Conservation (phyloP, 2,888 invertebrate species). For the Gordius sp. region DNA sequence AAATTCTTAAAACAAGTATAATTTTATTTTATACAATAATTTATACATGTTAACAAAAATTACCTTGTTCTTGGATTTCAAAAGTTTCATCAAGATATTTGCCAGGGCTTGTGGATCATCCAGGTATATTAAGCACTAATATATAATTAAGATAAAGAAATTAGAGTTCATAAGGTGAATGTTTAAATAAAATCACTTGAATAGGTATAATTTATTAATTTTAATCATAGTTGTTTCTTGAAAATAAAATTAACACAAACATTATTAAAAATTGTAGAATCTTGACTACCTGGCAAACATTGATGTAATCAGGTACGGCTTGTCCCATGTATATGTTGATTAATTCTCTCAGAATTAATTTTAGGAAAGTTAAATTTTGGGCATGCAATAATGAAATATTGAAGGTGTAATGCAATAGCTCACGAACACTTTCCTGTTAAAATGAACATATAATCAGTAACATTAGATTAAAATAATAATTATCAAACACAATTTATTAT, state of each 20-base stretch:
- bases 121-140: slow-evolving; percentile 72
- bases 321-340: slow-evolving; percentile 65
- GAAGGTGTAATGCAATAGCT: slow-evolving; percentile 75
- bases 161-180: too few species aligned
- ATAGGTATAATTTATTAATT: too few species aligned
- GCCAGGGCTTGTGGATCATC: slow-evolving; percentile 77
- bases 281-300: slow-evolving; percentile 47
- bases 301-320: slow-evolving; percentile 76
- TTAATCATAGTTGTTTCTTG: too few species aligned
- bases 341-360: slow-evolving; percentile 57
- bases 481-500: neutral
- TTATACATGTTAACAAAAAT: slow-evolving; percentile 19
- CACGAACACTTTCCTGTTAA: slow-evolving; percentile 48
- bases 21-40: slow-evolving; percentile 17
- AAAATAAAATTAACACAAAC: too few species aligned
- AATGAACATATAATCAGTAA: slow-evolving; percentile 14
- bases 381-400: slow-evolving; percentile 84
- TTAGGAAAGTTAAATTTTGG: slow-evolving; percentile 70
- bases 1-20: too few species aligned
- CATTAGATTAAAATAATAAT: neutral
- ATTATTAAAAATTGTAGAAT: neutral
- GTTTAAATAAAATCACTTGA: too few species aligned
- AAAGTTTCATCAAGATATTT: slow-evolving; percentile 62
- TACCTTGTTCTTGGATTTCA: slow-evolving; percentile 41
- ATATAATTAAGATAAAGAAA: too few species aligned